Evolutionary conservation across 2,888 invertebrate genomes (phyloP).

Genomic region (Netelia melanura): DNA sequence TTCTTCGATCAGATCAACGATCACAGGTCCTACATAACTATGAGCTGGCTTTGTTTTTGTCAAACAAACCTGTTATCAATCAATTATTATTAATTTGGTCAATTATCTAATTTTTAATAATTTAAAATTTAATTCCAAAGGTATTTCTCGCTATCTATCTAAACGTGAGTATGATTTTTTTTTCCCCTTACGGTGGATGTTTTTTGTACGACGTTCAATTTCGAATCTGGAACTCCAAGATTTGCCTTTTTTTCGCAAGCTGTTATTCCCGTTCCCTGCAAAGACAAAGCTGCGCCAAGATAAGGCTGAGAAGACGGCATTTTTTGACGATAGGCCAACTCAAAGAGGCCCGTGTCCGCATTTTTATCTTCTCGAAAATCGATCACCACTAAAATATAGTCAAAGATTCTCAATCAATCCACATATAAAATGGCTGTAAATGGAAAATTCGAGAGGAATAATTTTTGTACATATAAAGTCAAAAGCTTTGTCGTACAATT

Average conservation of each 20-base stretch:
- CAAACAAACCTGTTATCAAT: conserved; percentile 73
- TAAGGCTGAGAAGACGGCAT: conserved; percentile 93
- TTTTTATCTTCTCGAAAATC: conserved; percentile 90
- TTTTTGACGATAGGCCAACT: conserved; percentile 91
- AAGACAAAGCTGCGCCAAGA: conserved; percentile 90
- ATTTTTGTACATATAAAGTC: too few relatives aligned
- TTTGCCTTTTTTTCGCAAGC: conserved; percentile 81
- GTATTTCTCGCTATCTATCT: too few relatives aligned
- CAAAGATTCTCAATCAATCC: conserved; percentile 31
- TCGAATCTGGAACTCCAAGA: conserved; percentile 84
- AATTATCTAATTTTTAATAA: conserved; percentile 3
- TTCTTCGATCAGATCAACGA: conserved; percentile 89
- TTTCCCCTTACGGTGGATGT: conserved; percentile 74
- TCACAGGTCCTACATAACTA: conserved; percentile 88
- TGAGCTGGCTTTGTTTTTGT: conserved; percentile 78
- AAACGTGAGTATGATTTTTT: too few relatives aligned
- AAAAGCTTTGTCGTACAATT: too few relatives aligned
- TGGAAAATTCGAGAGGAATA: too few relatives aligned
- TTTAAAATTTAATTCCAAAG: conserved; percentile 48
- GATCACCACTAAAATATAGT: conserved; percentile 89
- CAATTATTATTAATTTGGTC: conserved; percentile 34
- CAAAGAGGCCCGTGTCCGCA: conserved; percentile 93
- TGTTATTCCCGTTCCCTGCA: conserved; percentile 89
- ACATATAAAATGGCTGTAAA: not conserved
- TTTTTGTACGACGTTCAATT: conserved; percentile 79